Percentiles rank a stretch among this genome's conserved stretches.
Evolutionary conservation across 2,888 invertebrate genomes (phyloP).

Genomic region (Scaeva pyrastri): DNA sequence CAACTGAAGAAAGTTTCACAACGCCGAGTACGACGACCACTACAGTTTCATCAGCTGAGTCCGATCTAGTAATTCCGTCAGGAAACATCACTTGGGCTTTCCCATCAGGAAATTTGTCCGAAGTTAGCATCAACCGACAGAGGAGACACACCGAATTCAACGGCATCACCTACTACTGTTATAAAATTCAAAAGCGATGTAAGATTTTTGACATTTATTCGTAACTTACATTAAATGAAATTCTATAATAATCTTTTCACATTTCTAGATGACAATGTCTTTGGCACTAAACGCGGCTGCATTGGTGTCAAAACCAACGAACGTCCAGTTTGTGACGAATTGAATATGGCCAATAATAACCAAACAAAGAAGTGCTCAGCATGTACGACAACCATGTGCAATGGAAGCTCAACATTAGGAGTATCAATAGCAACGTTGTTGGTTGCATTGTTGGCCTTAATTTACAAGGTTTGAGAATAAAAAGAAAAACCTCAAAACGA

Average conservation of each 20-base stretch:
- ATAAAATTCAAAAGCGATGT: constrained; percentile 78
- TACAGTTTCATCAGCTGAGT: no score
- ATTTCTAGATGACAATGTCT: constrained; percentile 48
- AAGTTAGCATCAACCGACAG: constrained; percentile 61
- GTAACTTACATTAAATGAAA: no score
- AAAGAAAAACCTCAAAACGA: neutral
- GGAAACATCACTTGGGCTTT: neutral
- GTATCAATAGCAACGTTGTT: constrained; percentile 79
- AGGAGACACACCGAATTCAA: constrained; percentile 56
- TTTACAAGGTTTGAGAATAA: constrained; percentile 73
- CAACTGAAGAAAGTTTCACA: constrained; percentile 8
- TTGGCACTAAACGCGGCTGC: constrained; percentile 80
- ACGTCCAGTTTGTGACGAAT: constrained; percentile 78
- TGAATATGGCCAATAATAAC: constrained; percentile 73
- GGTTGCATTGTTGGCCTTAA: constrained; percentile 78
- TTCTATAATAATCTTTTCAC: neutral
- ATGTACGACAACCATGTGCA: constrained; percentile 80
- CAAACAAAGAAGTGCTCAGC: constrained; percentile 77
- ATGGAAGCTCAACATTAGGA: constrained; percentile 79
- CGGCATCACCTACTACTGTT: constrained; percentile 80
- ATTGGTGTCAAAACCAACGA: constrained; percentile 77
- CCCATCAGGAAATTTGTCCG: neutral
- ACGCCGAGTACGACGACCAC: no score
- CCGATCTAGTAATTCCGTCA: neutral
- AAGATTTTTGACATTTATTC: constrained; percentile 30